Evolutionary conservation across 2,113 vertebrate species (phyloP).

Genomic region (Mesitornis unicolor): DNA sequence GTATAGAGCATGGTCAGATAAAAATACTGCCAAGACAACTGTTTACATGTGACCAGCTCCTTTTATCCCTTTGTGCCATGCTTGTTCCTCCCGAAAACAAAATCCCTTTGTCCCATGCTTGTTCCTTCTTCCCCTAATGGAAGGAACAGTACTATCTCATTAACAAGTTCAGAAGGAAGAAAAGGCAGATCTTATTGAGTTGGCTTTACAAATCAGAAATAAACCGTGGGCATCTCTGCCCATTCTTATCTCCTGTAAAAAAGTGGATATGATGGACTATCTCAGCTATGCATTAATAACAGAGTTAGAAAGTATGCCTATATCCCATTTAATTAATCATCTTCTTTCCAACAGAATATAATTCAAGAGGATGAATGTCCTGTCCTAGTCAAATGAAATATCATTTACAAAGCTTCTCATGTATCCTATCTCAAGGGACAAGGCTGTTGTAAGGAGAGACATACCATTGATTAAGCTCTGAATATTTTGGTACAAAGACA

Average conservation of each 20-base stretch:
- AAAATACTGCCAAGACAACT: neutral
- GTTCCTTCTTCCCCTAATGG: neutral
- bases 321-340: constrained; percentile 41
- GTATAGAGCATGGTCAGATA: accelerated
- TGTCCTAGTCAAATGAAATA: constrained; percentile 46
- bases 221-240: neutral
- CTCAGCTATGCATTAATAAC: constrained; percentile 36
- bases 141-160: neutral
- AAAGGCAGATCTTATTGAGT: neutral
- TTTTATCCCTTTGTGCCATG: neutral
- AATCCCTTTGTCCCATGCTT: accelerated
- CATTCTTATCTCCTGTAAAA: constrained; percentile 11
- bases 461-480: constrained; percentile 34
- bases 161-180: neutral
- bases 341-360: constrained; percentile 43
- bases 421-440: constrained; percentile 20
- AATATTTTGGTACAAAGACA: constrained; percentile 26
- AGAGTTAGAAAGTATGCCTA: constrained; percentile 18
- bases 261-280: constrained; percentile 29
- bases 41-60: neutral
- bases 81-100: too few relatives aligned
- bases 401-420: constrained; percentile 49
- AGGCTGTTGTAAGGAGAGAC: constrained; percentile 7
- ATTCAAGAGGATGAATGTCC: constrained; percentile 51
- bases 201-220: constrained; percentile 14